Base-by-base conservation (phyloP, 1,140 invertebrate genomes). In the Saccostrea cuccullata region DNA sequence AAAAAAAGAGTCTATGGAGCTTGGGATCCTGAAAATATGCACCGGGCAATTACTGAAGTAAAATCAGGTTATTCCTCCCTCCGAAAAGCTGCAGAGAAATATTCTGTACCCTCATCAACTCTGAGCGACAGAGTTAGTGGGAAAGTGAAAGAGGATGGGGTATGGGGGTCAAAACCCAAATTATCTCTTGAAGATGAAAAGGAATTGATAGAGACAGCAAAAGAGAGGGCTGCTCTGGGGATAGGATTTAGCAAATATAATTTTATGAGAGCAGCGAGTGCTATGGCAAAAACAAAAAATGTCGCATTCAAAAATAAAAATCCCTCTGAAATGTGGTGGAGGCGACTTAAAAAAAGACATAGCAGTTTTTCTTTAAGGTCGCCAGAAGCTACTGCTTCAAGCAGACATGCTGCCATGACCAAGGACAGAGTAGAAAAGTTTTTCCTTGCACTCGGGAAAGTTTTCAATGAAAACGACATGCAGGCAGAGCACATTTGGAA, bases 401-500 rank as follows among this genome's bases (percentile, higher is more conserved):
- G 30, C 30, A 36, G 11, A 9, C 77, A 87, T 67, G 56, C n/a
- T 84, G 82, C 86, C 0, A 84, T 87, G 86, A 84, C 30, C 58
- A 40, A 55, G 1, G 9, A 64, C 4, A 56, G 55, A 6, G n/a
- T 84, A 8, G 9, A n/a, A 0, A 47, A 26, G n/a, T 84, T 30
- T 83, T 87, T 87, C 84, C 23, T 30, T 8, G 55, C 47, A 23
- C 36, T 87, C 3, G 82, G 82, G n/a, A 84, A 67, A 36, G 40
- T 87, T 15, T n/a, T 87, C 2, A 6, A 23, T 11, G 47, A 23
- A 17, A 26, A 58, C 47, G 84, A 88, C 73, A 64, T 88, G 55
- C 56, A 70, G 15, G 82, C 83, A 20, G 20, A 70, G 0, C 36
- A 23, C 12, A 88, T 85, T n/a, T 88, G 86, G 86, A 87, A 87